phyloP scores from a whole-genome alignment of 2,113 vertebrate species.

The Nothoprocta pentlandii region DNA sequence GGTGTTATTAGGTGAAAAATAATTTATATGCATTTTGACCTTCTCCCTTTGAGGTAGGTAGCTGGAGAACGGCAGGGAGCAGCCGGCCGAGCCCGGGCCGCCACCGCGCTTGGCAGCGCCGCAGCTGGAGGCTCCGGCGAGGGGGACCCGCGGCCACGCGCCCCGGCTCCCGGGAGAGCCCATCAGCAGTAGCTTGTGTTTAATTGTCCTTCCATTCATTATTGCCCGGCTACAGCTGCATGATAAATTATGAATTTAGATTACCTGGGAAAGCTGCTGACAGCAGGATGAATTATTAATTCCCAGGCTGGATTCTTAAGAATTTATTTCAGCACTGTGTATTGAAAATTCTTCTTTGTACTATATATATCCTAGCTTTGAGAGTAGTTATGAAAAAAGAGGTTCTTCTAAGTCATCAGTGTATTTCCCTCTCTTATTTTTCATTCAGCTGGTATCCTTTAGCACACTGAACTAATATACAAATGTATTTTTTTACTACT shows the following conservation, averaged over 20 bases:
- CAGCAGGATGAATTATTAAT: not conserved
- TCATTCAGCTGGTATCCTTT: not conserved
- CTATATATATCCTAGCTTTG: not conserved
- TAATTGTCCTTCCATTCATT: not conserved
- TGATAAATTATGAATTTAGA: not conserved
- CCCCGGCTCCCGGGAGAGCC: not conserved
- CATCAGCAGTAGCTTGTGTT: not conserved
- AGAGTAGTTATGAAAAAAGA: not conserved
- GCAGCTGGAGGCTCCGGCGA: not conserved
- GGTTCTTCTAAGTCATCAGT: not conserved
- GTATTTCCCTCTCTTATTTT: not conserved
- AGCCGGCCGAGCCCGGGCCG: not conserved
- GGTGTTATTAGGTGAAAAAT: not conserved
- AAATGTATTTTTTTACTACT: not conserved
- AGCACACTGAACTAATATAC: not conserved
- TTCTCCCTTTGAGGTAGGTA: not conserved
- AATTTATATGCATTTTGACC: not conserved
- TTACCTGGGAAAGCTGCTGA: conserved; percentile 24
- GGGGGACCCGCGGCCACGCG: not conserved
- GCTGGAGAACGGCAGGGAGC: not conserved
- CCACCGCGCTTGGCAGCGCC: not conserved
- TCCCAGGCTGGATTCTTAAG: not conserved
- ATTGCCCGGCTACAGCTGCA: not conserved
- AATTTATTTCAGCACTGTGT: not conserved
- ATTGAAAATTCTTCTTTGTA: not conserved